Conservation (phyloP, 2,888 invertebrate genomes). For the Pachydiplax longipennis region DNA sequence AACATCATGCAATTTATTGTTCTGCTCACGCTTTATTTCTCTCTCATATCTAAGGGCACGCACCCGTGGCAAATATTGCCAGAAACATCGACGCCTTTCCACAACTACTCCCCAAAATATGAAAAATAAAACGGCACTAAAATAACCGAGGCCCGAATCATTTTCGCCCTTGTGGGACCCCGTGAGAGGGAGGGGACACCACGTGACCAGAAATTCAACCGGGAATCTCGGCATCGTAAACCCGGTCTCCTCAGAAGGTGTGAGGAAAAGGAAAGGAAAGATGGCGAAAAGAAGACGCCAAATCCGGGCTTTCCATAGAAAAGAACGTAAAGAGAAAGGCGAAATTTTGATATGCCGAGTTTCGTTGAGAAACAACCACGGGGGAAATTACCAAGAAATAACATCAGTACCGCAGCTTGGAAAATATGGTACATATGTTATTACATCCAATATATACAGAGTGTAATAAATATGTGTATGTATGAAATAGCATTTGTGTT, state of each 20-base stretch:
- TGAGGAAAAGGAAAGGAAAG: conserved; percentile 52
- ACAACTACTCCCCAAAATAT: background rate
- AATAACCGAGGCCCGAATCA: background rate
- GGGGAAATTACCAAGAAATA: too few species aligned
- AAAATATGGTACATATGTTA: too few species aligned
- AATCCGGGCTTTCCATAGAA: too few species aligned
- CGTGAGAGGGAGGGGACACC: background rate
- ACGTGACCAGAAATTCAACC: conserved; percentile 31
- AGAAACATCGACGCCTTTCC: background rate
- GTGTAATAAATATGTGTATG: too few species aligned
- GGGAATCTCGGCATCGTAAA: conserved; percentile 55
- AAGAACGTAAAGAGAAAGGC: background rate
- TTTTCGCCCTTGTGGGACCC: background rate
- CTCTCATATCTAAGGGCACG: too few species aligned
- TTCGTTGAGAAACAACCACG: too few species aligned
- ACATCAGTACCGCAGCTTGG: too few species aligned
- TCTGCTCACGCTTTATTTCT: too few species aligned
- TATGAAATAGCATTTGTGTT: too few species aligned
- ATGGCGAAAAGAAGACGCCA: background rate
- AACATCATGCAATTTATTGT: too few species aligned
- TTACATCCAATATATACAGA: too few species aligned
- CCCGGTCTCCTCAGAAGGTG: conserved; percentile 57
- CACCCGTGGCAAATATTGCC: background rate
- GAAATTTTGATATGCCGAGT: background rate
- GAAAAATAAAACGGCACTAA: background rate